Base-by-base conservation (phyloP, 2,888 invertebrate genomes). In the Dione juno region DNA sequence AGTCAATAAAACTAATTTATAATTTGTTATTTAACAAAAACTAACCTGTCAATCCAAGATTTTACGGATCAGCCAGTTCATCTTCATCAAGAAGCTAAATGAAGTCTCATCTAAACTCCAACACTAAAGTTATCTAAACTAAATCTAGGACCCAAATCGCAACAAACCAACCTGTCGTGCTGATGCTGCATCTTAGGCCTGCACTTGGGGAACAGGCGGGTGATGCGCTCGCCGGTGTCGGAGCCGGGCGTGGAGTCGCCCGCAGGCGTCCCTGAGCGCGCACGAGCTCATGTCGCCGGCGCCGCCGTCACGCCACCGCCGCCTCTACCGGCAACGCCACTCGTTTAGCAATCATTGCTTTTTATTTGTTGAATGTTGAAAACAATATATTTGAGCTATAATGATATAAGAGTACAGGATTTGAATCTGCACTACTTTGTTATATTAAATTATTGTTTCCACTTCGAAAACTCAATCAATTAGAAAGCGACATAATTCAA, bases 181-280 rank as follows among this genome's bases (percentile, higher is more conserved):
- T 90, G 89, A 81, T 90, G 92, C 88, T 90, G 90, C 88, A 90
- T 90, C 88, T 94, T 94, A 85, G 97, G 97, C 82, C 97, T 95
- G 93, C 97, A 97, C 96, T 97, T 97, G 82, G 97, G 97, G 93
- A 97, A 97, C 83, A 97, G 94, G 88, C 96, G 95, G 85, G 96
- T 96, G 92, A 97, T 96, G 93, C 96, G 95, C 94, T 96, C 96
- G 92, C 93, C 90, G 82, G 90, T 92, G 93, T 93, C 86, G 89
- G 93, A 86, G 90, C 91, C 86, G 90, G 90, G 88, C 94, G 93
- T 84, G 82, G 92, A 88, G 87, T 89, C 91, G 89, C 90, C 91
- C 84, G 89, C 89, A n/a, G 86, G 85, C 89, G 88, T 88, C 90
- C 86, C 90, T 88, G 81, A 87, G 88, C 86, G 85, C 87, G 82